Percentiles rank a stretch among this genome's conserved stretches.
Evolutionary conservation across 2,888 invertebrate genomes (phyloP).

Genomic region (Platerodrilus igneus): DNA sequence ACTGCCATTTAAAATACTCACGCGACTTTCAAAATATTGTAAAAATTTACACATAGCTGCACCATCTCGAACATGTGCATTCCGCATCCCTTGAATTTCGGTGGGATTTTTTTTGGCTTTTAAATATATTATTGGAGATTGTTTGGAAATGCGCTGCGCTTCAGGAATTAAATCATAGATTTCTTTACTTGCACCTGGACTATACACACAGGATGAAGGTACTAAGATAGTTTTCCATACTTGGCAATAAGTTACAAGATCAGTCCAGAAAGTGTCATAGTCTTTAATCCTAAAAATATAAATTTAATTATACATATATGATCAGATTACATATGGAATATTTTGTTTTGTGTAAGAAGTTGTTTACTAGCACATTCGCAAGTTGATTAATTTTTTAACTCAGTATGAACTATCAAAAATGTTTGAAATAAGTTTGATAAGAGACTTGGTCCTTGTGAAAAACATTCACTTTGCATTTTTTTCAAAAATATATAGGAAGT

Average conservation of each 20-base stretch:
- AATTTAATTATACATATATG: slow-evolving; percentile 2
- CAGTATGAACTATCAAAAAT: too few relatives aligned
- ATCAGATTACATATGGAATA: slow-evolving; percentile 6
- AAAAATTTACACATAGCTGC: slow-evolving; percentile 86
- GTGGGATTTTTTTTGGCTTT: slow-evolving; percentile 83
- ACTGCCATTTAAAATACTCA: slow-evolving; percentile 38
- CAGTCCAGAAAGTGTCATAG: slow-evolving; percentile 66
- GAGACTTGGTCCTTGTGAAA: too few relatives aligned
- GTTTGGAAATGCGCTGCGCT: slow-evolving; percentile 55
- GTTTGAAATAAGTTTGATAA: too few relatives aligned
- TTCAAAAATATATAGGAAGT: too few relatives aligned
- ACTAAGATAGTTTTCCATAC: slow-evolving; percentile 63
- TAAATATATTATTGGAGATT: slow-evolving; percentile 79
- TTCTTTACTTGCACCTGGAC: slow-evolving; percentile 68
- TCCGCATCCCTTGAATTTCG: slow-evolving; percentile 77
- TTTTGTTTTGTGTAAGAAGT: neutral
- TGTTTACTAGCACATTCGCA: neutral
- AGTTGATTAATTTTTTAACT: neutral
- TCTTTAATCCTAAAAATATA: slow-evolving; percentile 57
- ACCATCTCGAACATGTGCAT: slow-evolving; percentile 82
- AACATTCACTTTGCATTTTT: too few relatives aligned
- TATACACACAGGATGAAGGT: slow-evolving; percentile 65
- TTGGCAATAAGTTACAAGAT: slow-evolving; percentile 61
- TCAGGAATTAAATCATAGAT: slow-evolving; percentile 58
- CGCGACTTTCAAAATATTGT: slow-evolving; percentile 64